phyloP scores from a whole-genome alignment of 2,113 vertebrate species.

The Eudyptes chrysolophus region DNA sequence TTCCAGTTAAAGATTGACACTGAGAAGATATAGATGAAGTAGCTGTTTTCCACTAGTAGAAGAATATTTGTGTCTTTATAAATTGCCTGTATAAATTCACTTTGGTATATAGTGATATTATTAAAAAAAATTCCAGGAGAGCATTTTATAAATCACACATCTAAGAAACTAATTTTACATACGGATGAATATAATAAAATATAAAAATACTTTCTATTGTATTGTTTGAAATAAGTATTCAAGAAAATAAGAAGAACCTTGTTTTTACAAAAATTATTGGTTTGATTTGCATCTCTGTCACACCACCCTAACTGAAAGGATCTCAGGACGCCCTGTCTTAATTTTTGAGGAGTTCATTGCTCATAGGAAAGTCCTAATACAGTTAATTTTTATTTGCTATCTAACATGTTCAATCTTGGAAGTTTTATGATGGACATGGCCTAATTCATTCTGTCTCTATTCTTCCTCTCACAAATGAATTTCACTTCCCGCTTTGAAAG shows the following conservation, averaged over 20 bases:
- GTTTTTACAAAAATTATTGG: neutral
- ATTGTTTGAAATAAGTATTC: neutral
- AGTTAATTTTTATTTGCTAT: neutral
- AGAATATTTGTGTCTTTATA: neutral
- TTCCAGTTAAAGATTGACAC: neutral
- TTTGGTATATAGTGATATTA: neutral
- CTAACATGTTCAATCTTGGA: neutral
- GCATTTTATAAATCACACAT: neutral
- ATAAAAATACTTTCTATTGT: neutral
- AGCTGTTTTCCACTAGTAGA: neutral
- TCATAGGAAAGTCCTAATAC: neutral
- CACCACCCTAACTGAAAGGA: neutral
- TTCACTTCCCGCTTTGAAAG: fast-evolving
- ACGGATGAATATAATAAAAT: neutral
- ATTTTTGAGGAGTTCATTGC: neutral
- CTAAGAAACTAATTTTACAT: neutral
- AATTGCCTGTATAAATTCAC: neutral
- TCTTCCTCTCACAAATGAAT: neutral
- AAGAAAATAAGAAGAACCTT: neutral
- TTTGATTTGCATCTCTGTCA: neutral
- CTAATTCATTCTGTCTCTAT: neutral
- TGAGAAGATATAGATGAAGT: neutral
- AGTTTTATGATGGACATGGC: neutral
- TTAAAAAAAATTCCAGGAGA: neutral
- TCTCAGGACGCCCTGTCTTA: neutral